Conservation (phyloP, 2,113 vertebrate species). For the Barbus barbus region DNA sequence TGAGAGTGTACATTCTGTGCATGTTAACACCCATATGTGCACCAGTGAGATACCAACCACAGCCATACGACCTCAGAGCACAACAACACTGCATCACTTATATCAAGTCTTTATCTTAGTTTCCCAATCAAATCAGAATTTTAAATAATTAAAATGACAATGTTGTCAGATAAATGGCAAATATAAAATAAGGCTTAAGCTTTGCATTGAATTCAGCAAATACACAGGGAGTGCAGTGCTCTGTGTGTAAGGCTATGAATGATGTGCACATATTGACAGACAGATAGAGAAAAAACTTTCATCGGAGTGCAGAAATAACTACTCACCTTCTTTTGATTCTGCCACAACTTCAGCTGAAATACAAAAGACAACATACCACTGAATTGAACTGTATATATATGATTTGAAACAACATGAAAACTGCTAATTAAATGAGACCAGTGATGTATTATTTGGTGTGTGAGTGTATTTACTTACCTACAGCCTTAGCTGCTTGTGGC, state of each 20-base stretch:
- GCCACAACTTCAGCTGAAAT: constrained; percentile 22
- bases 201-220: neutral
- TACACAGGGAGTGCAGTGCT: neutral
- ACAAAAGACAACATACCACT: neutral
- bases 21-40: neutral
- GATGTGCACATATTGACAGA: neutral
- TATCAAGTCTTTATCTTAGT: neutral
- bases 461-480: constrained; percentile 44
- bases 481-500: constrained; percentile 34
- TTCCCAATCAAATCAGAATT: neutral
- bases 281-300: neutral
- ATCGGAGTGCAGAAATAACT: neutral
- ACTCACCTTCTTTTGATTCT: constrained; percentile 49
- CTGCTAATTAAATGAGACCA: neutral
- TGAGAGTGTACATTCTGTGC: neutral
- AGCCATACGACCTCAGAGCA: neutral
- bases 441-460: neutral
- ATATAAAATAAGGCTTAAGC: neutral
- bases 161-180: neutral
- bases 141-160: no score
- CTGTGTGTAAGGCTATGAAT: neutral
- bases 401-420: neutral
- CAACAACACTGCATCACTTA: neutral
- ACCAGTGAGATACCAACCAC: neutral
- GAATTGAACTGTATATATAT: neutral